Conservation (phyloP, 2,797 vertebrate species). For the Eulemur mongoz region DNA sequence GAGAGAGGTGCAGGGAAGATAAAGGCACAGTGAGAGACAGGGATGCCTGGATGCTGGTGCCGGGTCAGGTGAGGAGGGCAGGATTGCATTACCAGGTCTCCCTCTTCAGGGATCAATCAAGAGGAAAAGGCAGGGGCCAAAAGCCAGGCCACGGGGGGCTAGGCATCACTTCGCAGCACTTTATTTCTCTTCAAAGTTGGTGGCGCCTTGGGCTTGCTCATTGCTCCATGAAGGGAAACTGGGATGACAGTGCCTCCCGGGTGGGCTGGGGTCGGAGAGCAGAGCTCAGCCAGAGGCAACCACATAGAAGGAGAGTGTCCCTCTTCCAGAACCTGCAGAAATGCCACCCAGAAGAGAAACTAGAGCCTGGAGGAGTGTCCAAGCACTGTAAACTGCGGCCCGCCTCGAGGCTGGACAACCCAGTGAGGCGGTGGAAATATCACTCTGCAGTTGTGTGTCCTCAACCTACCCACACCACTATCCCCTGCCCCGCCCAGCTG, state of each 20-base stretch:
- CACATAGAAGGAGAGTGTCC: background rate
- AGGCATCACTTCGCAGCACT: background rate
- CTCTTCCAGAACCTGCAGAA: background rate
- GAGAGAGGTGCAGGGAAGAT: background rate
- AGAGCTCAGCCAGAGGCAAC: conserved; percentile 5
- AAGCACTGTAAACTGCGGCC: background rate
- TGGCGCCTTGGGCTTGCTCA: background rate
- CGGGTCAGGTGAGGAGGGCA: background rate
- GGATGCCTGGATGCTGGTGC: background rate
- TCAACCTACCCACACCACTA: background rate
- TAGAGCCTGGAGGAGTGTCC: background rate
- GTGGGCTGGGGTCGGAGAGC: background rate
- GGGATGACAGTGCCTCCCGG: conserved; percentile 44
- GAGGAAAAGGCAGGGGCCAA: conserved; percentile 53
- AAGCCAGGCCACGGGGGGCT: background rate
- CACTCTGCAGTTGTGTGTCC: rapidly evolving
- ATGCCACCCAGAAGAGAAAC: background rate
- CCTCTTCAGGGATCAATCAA: conserved; percentile 49
- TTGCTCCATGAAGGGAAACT: conserved; percentile 7
- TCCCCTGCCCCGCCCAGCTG: rapidly evolving
- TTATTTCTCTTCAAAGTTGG: conserved; percentile 49
- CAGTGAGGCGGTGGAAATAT: background rate
- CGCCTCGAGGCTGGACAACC: background rate
- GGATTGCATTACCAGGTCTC: background rate
- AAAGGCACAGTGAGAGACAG: background rate